Evolutionary conservation across 2,888 invertebrate genomes (phyloP).

Genomic region (Anorthoa munda): DNA sequence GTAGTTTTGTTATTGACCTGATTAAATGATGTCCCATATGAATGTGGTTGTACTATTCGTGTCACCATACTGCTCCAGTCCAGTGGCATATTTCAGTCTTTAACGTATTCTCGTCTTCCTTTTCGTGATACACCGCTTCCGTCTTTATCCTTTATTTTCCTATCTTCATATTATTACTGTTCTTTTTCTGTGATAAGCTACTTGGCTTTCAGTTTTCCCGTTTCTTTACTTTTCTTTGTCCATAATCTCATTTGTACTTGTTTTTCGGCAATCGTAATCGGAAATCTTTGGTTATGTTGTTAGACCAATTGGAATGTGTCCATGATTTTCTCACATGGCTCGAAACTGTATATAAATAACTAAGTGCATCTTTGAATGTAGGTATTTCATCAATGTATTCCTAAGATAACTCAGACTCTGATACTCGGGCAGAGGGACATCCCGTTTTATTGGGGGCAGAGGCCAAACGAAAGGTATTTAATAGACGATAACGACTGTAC

Average conservation of each 20-base stretch:
- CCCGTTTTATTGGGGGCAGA: background rate
- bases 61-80: background rate
- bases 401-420: too few relatives aligned
- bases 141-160: background rate
- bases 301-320: background rate
- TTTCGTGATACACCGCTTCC: background rate
- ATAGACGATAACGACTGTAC: background rate
- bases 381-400: background rate
- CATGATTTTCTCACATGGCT: background rate
- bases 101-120: background rate
- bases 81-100: conserved; percentile 11
- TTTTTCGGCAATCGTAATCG: background rate
- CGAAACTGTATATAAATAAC: background rate
- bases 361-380: background rate
- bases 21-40: conserved; percentile 48
- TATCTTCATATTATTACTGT: background rate
- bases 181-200: background rate
- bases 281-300: background rate
- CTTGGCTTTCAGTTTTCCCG: background rate
- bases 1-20: conserved; percentile 59
- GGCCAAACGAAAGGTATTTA: conserved; percentile 4
- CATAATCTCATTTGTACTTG: background rate
- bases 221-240: background rate
- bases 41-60: conserved; percentile 25
- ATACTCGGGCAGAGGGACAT: background rate